Percentiles rank a stretch among this genome's conserved stretches.
These are phyloP conservation scores for Tachyglossus aculeatus DNA, from an alignment of 2,797 vertebrate species.

Conservation along the genomic window DNA sequence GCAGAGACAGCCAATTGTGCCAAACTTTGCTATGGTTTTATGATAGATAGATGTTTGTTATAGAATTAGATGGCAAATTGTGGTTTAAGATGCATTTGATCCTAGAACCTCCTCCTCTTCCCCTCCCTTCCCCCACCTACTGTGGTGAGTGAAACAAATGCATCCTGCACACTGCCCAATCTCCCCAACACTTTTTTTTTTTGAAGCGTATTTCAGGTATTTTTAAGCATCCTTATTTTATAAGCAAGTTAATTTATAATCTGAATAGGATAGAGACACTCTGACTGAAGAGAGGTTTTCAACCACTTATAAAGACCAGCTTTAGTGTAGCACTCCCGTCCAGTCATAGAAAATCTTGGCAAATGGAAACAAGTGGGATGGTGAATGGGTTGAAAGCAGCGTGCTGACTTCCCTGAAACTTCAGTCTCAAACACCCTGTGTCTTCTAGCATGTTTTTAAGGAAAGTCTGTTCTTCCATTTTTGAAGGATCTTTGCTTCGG, in stretches of 20 bases:
- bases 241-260: constrained; percentile 58
- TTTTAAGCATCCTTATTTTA: constrained; percentile 59
- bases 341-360: background rate
- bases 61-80: constrained; percentile 48
- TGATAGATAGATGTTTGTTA: constrained; percentile 49
- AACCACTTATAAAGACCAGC: background rate
- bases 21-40: constrained; percentile 58
- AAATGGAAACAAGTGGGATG: background rate
- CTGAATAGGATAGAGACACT: too few species aligned
- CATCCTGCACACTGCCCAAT: background rate
- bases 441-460: constrained; percentile 29
- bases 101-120: too few species aligned
- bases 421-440: background rate
- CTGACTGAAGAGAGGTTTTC: background rate
- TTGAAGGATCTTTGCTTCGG: constrained; percentile 68
- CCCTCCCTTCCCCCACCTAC: background rate
- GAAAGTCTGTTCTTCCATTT: constrained; percentile 55
- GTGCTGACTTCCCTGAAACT: constrained; percentile 39
- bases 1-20: constrained; percentile 59
- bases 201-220: constrained; percentile 61
- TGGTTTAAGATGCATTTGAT: constrained; percentile 58
- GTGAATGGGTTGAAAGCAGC: constrained; percentile 1
- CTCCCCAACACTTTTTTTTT: background rate
- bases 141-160: background rate
- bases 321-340: background rate